Conservation (phyloP, 2,888 invertebrate species). For the Polyploca ridens region DNA sequence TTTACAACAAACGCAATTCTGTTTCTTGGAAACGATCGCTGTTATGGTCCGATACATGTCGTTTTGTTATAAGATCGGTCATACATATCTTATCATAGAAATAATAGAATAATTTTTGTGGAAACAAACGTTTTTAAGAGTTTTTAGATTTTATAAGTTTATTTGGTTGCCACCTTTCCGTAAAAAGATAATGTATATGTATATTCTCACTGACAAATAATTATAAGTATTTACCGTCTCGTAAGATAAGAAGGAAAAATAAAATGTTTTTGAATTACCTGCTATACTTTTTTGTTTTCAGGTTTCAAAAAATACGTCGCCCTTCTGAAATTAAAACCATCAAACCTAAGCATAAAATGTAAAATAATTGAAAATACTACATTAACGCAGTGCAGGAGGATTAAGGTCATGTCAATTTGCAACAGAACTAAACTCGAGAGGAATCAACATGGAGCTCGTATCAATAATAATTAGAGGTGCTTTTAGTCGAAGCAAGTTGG, state of each 20-base stretch:
- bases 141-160: too few species aligned
- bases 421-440: slow-evolving; percentile 31
- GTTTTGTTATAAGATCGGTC: neutral
- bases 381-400: neutral
- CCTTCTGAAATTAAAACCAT: too few species aligned
- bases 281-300: too few species aligned
- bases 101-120: neutral
- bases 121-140: neutral
- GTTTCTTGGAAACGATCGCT: slow-evolving; percentile 42
- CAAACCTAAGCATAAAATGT: neutral
- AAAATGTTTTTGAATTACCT: too few species aligned
- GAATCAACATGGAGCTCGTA: slow-evolving; percentile 38
- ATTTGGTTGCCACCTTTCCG: too few species aligned
- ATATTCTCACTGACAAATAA: too few species aligned
- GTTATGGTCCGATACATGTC: neutral
- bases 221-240: too few species aligned
- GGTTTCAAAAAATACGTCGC: too few species aligned
- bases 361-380: neutral
- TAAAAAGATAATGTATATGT: too few species aligned
- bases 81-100: neutral
- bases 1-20: slow-evolving; percentile 38
- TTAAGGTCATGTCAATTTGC: slow-evolving; percentile 23
- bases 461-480: slow-evolving; percentile 55
- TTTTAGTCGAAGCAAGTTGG: slow-evolving; percentile 47
- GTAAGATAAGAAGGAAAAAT: too few species aligned